These are phyloP conservation scores for Spea hammondii DNA, from an alignment of 2,797 vertebrate genomes.

Conservation along the genomic window DNA sequence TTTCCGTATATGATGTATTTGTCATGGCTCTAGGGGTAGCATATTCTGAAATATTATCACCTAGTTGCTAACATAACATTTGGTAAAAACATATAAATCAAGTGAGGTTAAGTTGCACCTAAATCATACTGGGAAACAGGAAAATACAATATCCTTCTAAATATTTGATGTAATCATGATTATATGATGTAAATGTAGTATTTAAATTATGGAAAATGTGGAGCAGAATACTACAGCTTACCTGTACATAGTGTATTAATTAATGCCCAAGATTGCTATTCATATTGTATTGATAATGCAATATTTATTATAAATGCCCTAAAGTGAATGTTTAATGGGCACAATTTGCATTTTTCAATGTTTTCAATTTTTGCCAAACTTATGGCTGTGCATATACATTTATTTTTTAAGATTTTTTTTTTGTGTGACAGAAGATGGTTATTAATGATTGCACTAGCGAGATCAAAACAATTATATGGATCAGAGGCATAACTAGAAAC, in stretches of 20 bases:
- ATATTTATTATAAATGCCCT: neutral
- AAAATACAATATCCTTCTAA: constrained; percentile 29
- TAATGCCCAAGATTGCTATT: neutral
- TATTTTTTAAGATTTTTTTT: too few relatives aligned
- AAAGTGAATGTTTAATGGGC: constrained; percentile 6
- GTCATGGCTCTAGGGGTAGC: too few relatives aligned
- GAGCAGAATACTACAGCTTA: constrained; percentile 24
- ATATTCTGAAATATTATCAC: too few relatives aligned
- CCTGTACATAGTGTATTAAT: neutral
- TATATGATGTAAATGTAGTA: constrained; percentile 27
- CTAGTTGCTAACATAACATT: too few relatives aligned
- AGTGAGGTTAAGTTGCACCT: neutral
- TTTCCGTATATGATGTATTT: too few relatives aligned
- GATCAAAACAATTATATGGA: too few relatives aligned
- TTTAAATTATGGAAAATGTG: constrained; percentile 40
- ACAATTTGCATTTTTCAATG: neutral
- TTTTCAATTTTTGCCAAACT: too few relatives aligned
- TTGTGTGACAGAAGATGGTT: too few relatives aligned
- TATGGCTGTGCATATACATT: too few relatives aligned
- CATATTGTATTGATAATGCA: neutral
- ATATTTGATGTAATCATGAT: constrained; percentile 41
- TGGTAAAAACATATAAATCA: too few relatives aligned
- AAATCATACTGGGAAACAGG: constrained; percentile 23
- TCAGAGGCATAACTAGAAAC: too few relatives aligned
- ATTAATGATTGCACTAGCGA: too few relatives aligned